A percentile compares a stretch with the other conserved stretches of the same genome.
Conservation (phyloP, 2,888 invertebrate species). For the Serripes groenlandicus region DNA sequence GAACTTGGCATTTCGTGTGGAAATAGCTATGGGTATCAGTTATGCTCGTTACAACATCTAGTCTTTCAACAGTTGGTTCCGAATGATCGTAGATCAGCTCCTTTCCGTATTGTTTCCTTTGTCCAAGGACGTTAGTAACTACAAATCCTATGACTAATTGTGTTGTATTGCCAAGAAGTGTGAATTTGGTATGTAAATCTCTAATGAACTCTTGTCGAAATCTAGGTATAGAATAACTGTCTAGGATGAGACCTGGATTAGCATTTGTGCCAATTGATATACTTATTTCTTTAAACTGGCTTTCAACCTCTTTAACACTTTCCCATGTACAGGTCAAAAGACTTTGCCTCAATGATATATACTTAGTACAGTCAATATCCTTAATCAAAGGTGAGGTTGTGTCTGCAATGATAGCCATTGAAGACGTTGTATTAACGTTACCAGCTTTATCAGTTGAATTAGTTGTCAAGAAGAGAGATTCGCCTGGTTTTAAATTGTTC, state of each 20-base stretch:
- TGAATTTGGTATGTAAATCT: conserved; percentile 35
- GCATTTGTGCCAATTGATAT: conserved; percentile 60
- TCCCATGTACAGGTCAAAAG: conserved; percentile 64
- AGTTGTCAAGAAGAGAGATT: conserved; percentile 63
- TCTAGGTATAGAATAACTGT: conserved; percentile 32
- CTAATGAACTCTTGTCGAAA: conserved; percentile 28
- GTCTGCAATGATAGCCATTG: conserved; percentile 68
- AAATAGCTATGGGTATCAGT: background rate
- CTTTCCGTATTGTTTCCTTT: conserved; percentile 38
- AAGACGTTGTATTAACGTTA: conserved; percentile 47
- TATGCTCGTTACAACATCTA: conserved; percentile 64
- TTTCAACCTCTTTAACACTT: conserved; percentile 67
- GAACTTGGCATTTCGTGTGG: conserved; percentile 66
- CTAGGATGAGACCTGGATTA: conserved; percentile 40
- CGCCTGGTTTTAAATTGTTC: conserved; percentile 42
- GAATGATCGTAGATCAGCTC: conserved; percentile 63
- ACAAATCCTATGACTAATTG: conserved; percentile 51
- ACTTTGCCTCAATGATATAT: conserved; percentile 58
- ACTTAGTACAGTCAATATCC: conserved; percentile 61
- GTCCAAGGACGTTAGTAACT: conserved; percentile 58
- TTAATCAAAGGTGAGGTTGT: conserved; percentile 58
- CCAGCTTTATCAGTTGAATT: conserved; percentile 66
- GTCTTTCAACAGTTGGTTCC: conserved; percentile 48
- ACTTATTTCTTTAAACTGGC: conserved; percentile 54
- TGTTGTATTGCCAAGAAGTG: conserved; percentile 9